Conservation (phyloP, 2,888 invertebrate genomes). For the Baronia brevicornis region DNA sequence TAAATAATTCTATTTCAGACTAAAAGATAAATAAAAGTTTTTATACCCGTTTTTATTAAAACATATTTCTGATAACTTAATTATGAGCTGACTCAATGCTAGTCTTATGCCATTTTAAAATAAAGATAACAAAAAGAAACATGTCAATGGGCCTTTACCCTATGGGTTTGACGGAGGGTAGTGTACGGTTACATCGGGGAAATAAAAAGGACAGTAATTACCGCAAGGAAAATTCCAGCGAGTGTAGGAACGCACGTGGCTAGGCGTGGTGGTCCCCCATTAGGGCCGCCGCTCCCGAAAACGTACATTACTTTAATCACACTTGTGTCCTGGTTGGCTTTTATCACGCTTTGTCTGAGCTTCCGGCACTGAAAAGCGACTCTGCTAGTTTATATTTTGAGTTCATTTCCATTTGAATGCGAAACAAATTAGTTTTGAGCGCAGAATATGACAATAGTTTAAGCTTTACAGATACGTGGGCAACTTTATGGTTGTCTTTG, state of each 20-base stretch:
- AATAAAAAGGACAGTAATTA: conserved; percentile 27
- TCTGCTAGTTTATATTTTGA: conserved; percentile 21
- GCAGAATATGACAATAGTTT: conserved; percentile 10
- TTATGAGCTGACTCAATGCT: no score
- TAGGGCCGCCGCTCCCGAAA: conserved; percentile 57
- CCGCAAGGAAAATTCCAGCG: conserved; percentile 28
- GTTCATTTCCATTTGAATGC: conserved; percentile 23
- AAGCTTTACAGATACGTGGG: conserved; percentile 6
- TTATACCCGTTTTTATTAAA: no score
- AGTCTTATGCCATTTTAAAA: no score
- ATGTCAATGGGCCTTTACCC: no score
- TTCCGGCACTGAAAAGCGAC: conserved; percentile 33
- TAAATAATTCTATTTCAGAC: no score
- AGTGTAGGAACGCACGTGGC: conserved; percentile 34
- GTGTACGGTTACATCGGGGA: conserved; percentile 2
- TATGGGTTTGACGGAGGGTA: no score
- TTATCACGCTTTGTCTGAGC: conserved; percentile 59
- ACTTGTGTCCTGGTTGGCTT: conserved; percentile 50
- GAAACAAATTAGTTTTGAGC: conserved; percentile 12
- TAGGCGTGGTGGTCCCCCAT: conserved; percentile 27
- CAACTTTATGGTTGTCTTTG: conserved; percentile 6
- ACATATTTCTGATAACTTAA: no score
- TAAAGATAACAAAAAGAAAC: no score
- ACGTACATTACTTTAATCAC: conserved; percentile 70
- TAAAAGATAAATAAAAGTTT: no score